Percentiles rank a stretch among this genome's conserved stretches.
Evolutionary conservation across 2,113 vertebrate genomes (phyloP).

Genomic region (Eidolon helvum): DNA sequence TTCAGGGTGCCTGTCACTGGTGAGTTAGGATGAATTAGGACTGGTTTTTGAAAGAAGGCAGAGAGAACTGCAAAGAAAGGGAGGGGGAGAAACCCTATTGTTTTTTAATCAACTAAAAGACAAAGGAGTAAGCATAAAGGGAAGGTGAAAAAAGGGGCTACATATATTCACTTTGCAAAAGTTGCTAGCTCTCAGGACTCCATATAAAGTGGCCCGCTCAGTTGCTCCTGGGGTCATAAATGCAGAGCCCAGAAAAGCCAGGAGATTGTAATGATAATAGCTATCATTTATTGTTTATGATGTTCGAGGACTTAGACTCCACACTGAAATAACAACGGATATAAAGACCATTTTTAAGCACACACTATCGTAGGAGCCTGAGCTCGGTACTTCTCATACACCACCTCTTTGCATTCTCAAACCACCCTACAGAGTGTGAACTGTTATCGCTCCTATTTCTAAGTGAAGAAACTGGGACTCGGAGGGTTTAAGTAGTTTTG

Average conservation of each 20-base stretch:
- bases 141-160: not conserved
- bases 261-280: not conserved
- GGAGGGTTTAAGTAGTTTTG: not conserved
- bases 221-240: not conserved
- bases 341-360: not conserved
- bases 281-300: not conserved
- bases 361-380: not conserved
- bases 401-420: not conserved
- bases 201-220: not conserved
- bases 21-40: not conserved
- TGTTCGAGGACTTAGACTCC: not conserved
- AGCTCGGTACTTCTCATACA: not conserved
- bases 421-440: not conserved
- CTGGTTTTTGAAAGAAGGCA: not conserved
- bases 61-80: not conserved
- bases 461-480: not conserved
- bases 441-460: not conserved
- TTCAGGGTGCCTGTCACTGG: not conserved
- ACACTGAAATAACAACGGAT: not conserved
- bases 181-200: not conserved
- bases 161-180: not conserved
- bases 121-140: not conserved
- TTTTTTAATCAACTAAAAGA: slow-evolving; percentile 30
- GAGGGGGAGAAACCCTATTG: fast-evolving
- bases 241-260: not conserved